A percentile compares a stretch with the other conserved stretches of the same genome.
These are phyloP conservation scores for Helostoma temminkii DNA, from an alignment of 2,797 vertebrate species.

Conservation along the genomic window DNA sequence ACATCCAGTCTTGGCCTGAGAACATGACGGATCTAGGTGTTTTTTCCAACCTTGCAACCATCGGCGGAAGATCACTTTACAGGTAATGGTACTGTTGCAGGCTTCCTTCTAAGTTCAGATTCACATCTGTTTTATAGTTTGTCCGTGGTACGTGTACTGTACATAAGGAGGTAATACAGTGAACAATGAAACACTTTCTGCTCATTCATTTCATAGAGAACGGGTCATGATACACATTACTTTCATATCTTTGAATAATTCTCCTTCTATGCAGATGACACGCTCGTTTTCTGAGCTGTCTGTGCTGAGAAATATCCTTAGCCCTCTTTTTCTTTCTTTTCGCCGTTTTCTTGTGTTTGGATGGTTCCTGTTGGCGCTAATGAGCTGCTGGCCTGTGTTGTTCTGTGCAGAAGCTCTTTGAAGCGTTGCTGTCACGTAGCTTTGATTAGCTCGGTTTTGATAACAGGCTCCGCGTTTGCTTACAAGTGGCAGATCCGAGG, in stretches of 20 bases:
- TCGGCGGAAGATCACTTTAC: constrained; percentile 94
- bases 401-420: constrained; percentile 43
- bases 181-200: neutral
- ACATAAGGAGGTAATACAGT: neutral
- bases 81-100: constrained; percentile 80
- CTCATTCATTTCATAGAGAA: neutral
- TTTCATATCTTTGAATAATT: constrained; percentile 4
- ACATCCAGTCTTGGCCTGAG: constrained; percentile 98
- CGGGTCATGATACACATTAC: neutral
- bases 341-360: neutral
- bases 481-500: constrained; percentile 42
- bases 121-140: neutral
- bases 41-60: constrained; percentile 95
- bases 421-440: constrained; percentile 33
- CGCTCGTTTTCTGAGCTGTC: neutral
- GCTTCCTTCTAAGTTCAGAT: neutral
- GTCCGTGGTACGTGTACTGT: neutral
- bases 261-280: constrained; percentile 12
- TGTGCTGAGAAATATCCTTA: neutral
- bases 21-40: constrained; percentile 98
- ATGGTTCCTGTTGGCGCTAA: constrained; percentile 40
- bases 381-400: constrained; percentile 32
- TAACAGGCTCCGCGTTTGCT: constrained; percentile 33
- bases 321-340: neutral
- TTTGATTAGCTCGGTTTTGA: constrained; percentile 61